These are phyloP conservation scores for Megaceryle maxima DNA, from an alignment of 2,113 vertebrate genomes.

Conservation along the genomic window DNA sequence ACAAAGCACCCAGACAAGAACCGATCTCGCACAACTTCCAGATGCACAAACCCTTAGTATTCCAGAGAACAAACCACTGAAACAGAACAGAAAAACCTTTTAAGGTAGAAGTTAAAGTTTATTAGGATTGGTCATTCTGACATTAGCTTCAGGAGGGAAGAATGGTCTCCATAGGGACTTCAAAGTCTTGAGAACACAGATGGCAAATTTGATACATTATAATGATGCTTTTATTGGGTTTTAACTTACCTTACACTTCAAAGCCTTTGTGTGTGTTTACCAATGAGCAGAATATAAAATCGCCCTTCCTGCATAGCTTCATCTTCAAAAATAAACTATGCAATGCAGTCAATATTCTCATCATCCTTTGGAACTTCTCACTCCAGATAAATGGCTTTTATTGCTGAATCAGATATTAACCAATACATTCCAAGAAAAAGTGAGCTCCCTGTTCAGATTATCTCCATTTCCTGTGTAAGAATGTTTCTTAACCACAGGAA, in stretches of 20 bases:
- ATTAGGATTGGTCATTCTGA: neutral
- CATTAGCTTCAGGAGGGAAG: neutral
- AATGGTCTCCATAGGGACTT: neutral
- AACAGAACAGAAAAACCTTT: neutral
- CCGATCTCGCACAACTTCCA: neutral
- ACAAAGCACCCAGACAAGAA: neutral
- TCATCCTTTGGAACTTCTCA: neutral
- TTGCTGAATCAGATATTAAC: neutral
- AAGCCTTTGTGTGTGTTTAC: neutral
- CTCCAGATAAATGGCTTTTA: neutral
- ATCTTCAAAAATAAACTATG: neutral
- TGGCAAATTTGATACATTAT: neutral
- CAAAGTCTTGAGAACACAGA: neutral
- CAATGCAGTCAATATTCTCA: neutral
- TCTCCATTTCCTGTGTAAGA: neutral
- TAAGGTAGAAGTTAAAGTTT: neutral
- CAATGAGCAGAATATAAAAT: neutral
- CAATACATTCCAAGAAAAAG: neutral
- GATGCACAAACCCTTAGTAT: neutral
- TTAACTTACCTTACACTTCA: neutral
- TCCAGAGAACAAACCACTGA: neutral
- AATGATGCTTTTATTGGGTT: neutral
- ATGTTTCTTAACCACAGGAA: neutral
- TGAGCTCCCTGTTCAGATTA: neutral
- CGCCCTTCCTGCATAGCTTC: neutral